These are phyloP conservation scores for Phyllotreta striolata DNA, from an alignment of 2,888 invertebrate species.

Conservation along the genomic window DNA sequence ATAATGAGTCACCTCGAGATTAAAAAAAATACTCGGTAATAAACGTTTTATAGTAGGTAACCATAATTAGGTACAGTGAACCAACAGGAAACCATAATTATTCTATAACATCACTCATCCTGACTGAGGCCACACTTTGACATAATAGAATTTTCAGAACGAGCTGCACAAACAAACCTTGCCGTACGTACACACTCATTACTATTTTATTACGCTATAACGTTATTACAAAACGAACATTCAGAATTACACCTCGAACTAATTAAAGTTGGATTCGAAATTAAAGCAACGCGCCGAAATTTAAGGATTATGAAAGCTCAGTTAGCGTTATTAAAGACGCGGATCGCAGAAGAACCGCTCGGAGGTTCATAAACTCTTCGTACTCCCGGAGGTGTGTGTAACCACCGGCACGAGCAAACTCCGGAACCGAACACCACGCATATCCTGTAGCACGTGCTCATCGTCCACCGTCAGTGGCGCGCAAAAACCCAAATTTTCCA, in stretches of 20 bases:
- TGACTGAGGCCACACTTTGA: constrained; percentile 40
- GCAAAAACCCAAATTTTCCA: not conserved
- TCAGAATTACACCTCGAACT: too few species aligned
- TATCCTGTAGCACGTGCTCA: constrained; percentile 61
- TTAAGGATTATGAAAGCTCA: constrained; percentile 43
- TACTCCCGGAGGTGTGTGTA: constrained; percentile 60
- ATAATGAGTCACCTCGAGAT: constrained; percentile 25
- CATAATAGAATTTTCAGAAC: constrained; percentile 32
- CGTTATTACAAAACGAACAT: too few species aligned
- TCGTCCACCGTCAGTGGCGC: constrained; percentile 31
- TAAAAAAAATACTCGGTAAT: constrained; percentile 34
- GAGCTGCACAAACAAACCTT: too few species aligned
- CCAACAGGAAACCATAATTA: constrained; percentile 42
- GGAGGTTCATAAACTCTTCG: constrained; percentile 59
- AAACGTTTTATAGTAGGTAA: constrained; percentile 36
- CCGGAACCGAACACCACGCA: constrained; percentile 62
- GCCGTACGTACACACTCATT: too few species aligned
- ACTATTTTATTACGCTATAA: too few species aligned
- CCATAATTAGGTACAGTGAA: constrained; percentile 35
- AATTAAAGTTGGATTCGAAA: too few species aligned
- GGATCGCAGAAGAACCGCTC: constrained; percentile 43
- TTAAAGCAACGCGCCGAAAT: too few species aligned
- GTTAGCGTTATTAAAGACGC: constrained; percentile 47
- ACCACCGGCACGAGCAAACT: constrained; percentile 60
- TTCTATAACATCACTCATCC: constrained; percentile 41